Evolutionary conservation across 1,140 invertebrate genomes (phyloP).

Genomic region (Microplitis demolitor): DNA sequence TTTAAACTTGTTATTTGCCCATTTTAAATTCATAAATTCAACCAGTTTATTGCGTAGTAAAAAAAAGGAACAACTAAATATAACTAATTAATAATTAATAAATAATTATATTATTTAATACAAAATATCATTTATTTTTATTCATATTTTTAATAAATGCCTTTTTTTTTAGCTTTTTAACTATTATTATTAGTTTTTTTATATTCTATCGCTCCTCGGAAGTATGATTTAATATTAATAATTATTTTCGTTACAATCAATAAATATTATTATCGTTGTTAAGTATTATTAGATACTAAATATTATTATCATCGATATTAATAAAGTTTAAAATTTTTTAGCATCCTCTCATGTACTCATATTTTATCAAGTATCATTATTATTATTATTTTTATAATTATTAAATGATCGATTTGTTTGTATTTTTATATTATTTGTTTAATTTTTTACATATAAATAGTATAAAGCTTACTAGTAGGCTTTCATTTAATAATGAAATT

Average conservation of each 20-base stretch:
- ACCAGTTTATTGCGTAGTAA: too few species aligned
- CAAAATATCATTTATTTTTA: too few species aligned
- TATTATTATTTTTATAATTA: background rate
- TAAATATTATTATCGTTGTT: conserved; percentile 28
- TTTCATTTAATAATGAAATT: conserved; percentile 49
- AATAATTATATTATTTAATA: background rate
- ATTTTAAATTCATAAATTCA: too few species aligned
- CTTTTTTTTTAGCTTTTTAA: background rate
- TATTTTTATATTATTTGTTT: background rate
- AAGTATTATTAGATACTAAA: conserved; percentile 15
- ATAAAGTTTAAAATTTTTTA: conserved; percentile 17
- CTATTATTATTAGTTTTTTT: conserved; percentile 15
- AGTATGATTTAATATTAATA: conserved; percentile 9
- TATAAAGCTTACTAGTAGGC: conserved; percentile 53
- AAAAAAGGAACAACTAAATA: background rate
- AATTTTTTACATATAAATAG: conserved; percentile 44
- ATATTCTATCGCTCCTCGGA: conserved; percentile 12
- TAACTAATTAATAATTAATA: too few species aligned
- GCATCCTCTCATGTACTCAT: conserved; percentile 23
- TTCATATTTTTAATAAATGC: too few species aligned
- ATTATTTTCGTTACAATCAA: conserved; percentile 6
- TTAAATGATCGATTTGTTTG: conserved; percentile 1
- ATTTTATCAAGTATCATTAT: too few species aligned
- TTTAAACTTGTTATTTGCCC: too few species aligned
- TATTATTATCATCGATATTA: conserved; percentile 40